A percentile compares a stretch with the other conserved stretches of the same genome.
Evolutionary conservation across 2,797 vertebrate species (phyloP).

Genomic region (Sebastes melanostomus): DNA sequence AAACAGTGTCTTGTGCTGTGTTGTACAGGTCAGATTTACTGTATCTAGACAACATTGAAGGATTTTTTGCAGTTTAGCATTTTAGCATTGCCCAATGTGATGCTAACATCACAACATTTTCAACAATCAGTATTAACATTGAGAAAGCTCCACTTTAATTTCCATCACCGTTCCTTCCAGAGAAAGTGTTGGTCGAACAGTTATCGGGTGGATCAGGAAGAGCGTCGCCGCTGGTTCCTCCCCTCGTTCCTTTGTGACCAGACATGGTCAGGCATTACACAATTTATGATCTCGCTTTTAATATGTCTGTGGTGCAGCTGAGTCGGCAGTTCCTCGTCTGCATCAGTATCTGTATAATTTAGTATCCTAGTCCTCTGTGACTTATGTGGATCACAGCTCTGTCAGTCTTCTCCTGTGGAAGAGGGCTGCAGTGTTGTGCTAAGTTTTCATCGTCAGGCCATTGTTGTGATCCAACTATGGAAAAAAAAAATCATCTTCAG

Average conservation of each 20-base stretch:
- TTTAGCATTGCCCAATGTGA: background rate
- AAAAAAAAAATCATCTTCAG: conserved; percentile 12
- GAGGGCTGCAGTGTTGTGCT: background rate
- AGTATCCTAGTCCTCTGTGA: conserved; percentile 46
- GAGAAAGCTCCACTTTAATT: background rate
- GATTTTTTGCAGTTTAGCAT: background rate
- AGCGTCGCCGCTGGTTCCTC: background rate
- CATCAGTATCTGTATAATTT: conserved; percentile 69
- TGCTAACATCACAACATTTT: background rate
- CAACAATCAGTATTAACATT: background rate
- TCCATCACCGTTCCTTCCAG: background rate
- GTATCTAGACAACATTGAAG: background rate
- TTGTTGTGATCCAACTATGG: conserved; percentile 21
- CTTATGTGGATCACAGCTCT: conserved; percentile 37
- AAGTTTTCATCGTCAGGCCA: conserved; percentile 10
- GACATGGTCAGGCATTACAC: conserved; percentile 12
- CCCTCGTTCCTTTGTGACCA: conserved; percentile 4
- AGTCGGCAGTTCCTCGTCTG: conserved; percentile 56
- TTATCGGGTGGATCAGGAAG: background rate
- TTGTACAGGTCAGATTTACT: background rate
- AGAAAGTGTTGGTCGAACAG: background rate
- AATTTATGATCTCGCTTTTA: conserved; percentile 56
- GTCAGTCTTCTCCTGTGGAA: conserved; percentile 37
- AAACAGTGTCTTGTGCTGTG: background rate
- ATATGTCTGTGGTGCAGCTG: conserved; percentile 57